These are phyloP conservation scores for Ormia ochracea DNA, from an alignment of 2,888 invertebrate species.

Conservation along the genomic window DNA sequence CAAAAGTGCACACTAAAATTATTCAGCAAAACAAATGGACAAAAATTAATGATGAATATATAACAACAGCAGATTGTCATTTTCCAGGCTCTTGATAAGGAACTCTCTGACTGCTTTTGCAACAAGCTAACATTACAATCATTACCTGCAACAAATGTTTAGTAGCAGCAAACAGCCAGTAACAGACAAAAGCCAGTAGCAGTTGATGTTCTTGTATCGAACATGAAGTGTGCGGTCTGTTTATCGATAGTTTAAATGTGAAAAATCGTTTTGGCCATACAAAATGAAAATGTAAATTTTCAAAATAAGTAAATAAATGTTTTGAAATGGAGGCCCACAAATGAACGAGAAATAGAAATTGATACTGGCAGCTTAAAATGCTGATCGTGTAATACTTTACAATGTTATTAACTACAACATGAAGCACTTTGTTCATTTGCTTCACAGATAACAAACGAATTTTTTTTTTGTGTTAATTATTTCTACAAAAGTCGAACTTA, in stretches of 20 bases:
- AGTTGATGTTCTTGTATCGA: conserved; percentile 60
- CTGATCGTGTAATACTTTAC: conserved; percentile 39
- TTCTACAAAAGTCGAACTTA: too few relatives aligned
- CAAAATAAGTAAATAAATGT: conserved; percentile 4
- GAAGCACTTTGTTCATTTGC: conserved; percentile 23
- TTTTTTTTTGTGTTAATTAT: background rate
- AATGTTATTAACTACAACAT: conserved; percentile 27
- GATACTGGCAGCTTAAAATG: conserved; percentile 8
- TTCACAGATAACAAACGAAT: conserved; percentile 17
- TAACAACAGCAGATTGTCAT: conserved; percentile 60
- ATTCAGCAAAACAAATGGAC: conserved; percentile 37
- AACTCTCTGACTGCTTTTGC: conserved; percentile 15
- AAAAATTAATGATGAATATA: conserved; percentile 61
- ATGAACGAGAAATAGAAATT: conserved; percentile 5
- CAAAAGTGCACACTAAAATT: background rate
- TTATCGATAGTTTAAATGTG: conserved; percentile 58
- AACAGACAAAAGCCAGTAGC: conserved; percentile 52
- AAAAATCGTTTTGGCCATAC: conserved; percentile 59
- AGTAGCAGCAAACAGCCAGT: background rate
- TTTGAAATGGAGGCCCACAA: background rate
- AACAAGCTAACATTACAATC: background rate
- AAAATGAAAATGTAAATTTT: conserved; percentile 59
- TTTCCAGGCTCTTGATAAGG: conserved; percentile 53
- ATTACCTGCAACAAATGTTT: background rate
- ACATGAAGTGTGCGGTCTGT: conserved; percentile 61